Percentiles rank a stretch among this genome's conserved stretches.
These are phyloP conservation scores for Machimus atricapillus DNA, from an alignment of 2,888 invertebrate genomes.

Conservation along the genomic window DNA sequence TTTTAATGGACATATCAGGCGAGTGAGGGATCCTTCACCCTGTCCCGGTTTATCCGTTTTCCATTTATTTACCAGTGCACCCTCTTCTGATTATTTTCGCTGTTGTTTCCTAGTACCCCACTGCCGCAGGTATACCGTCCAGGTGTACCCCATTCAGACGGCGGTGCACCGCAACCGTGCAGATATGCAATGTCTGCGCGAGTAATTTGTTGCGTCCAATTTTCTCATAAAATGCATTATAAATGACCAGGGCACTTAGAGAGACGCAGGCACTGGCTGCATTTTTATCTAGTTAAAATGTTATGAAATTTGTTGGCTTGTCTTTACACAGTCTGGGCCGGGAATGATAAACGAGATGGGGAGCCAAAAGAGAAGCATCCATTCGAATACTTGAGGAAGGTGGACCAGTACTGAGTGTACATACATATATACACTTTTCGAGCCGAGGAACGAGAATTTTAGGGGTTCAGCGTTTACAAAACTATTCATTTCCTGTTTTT, in stretches of 20 bases:
- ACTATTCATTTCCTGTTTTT: neutral
- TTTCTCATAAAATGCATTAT: slow-evolving; percentile 21
- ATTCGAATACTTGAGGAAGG: neutral
- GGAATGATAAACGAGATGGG: neutral
- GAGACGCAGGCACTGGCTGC: neutral
- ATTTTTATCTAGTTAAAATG: slow-evolving; percentile 20
- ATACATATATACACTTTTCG: neutral
- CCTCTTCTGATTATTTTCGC: neutral
- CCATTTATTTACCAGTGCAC: neutral
- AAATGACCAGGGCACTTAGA: neutral
- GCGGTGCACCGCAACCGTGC: neutral
- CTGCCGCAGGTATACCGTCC: neutral
- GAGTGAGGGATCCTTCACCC: neutral
- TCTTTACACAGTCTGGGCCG: neutral
- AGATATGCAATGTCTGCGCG: neutral
- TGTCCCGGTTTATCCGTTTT: neutral
- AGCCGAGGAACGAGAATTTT: neutral
- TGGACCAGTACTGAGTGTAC: neutral
- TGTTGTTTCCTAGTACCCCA: neutral
- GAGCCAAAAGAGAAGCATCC: neutral
- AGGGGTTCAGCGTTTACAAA: neutral
- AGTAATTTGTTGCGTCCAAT: slow-evolving; percentile 14
- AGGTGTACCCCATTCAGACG: neutral
- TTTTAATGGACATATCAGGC: slow-evolving; percentile 24
- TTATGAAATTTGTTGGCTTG: slow-evolving; percentile 15